Base-by-base conservation (phyloP, 2,888 invertebrate genomes). In the Leptopilina myrica region DNA sequence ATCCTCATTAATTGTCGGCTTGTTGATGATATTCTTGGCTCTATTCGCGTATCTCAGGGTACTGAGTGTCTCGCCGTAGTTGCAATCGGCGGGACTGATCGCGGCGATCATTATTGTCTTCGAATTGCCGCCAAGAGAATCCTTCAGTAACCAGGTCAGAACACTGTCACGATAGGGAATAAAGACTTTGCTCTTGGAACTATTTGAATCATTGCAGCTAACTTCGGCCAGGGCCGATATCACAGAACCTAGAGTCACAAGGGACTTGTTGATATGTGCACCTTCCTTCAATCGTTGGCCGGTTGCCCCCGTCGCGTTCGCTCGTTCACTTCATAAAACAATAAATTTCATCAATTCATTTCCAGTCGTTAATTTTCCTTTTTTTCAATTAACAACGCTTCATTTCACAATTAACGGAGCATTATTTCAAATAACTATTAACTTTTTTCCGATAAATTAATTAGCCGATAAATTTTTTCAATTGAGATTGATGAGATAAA, bases 91-190 rank as follows among this genome's bases (percentile, higher is more conserved):
- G 0, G 96, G 96, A 90, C 94, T 94, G 80, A 95, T 95, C 26
- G 96, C 96, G 43, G 97, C 97, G 82, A 97, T 96, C 97, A 97
- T 97, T 82, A 97, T 97, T 0, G 97, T 97, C 91, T 97, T 97
- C 12, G 97, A 96, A 92, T 97, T 97, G 0, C 97, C 97, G 0
- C 97, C 97, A 76, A 97, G 93, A 82, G 97, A 97, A 88, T 97
- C 97, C 90, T 97, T 97, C 8, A 97, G 93, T 78, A 97, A 92
- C 97, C 97, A 97, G 4, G 97, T 97, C 14, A 97, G 93, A 76
- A 97, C 96, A 0, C 97, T 97, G 92, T 97, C 97, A 8, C 97
- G 93, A 92, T 97, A 97, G 4, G 97, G 97, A 85, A 97, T 97
- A 92, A 97, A 97, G 84, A 95, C 94, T 77, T 85, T 90, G 20